phyloP scores from a whole-genome alignment of 2,888 invertebrate genomes.

The Drosophila nigritarsus region DNA sequence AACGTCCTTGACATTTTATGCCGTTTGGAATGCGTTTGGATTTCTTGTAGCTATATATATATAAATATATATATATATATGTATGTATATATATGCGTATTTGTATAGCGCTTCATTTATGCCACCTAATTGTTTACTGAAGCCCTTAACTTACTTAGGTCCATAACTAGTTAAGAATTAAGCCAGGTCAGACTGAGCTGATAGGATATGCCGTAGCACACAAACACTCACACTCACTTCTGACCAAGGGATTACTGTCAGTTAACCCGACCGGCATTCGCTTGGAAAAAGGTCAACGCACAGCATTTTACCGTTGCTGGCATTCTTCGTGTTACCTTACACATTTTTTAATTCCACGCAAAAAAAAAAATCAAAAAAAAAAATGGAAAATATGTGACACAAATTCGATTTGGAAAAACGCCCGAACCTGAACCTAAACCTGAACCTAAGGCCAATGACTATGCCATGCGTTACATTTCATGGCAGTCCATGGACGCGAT shows the following conservation, averaged over 20 bases:
- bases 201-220: slow-evolving; percentile 6
- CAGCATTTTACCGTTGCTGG: slow-evolving; percentile 44
- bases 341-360: slow-evolving; percentile 27
- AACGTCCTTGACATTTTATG: slow-evolving; percentile 73
- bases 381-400: slow-evolving; percentile 50
- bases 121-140: slow-evolving; percentile 46
- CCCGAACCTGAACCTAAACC: slow-evolving; percentile 6
- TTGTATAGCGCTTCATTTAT: slow-evolving; percentile 24
- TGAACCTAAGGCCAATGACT: slow-evolving; percentile 45
- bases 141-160: slow-evolving; percentile 12
- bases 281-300: slow-evolving; percentile 72
- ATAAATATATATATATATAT: slow-evolving; percentile 9
- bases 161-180: slow-evolving; percentile 57
- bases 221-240: background rate
- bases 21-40: slow-evolving; percentile 58
- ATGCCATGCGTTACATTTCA: slow-evolving; percentile 24
- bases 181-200: slow-evolving; percentile 33
- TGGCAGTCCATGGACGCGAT: slow-evolving; percentile 41
- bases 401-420: slow-evolving; percentile 65
- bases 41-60: slow-evolving; percentile 29
- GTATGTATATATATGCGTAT: background rate
- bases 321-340: slow-evolving; percentile 24
- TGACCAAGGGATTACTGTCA: slow-evolving; percentile 29
- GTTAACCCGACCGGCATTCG: slow-evolving; percentile 59
- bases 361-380: slow-evolving; percentile 13